Evolutionary conservation across 2,888 invertebrate genomes (phyloP), one percentile per base, ranked within the genome.

Genomic region (Harpalus rubripes): DNA sequence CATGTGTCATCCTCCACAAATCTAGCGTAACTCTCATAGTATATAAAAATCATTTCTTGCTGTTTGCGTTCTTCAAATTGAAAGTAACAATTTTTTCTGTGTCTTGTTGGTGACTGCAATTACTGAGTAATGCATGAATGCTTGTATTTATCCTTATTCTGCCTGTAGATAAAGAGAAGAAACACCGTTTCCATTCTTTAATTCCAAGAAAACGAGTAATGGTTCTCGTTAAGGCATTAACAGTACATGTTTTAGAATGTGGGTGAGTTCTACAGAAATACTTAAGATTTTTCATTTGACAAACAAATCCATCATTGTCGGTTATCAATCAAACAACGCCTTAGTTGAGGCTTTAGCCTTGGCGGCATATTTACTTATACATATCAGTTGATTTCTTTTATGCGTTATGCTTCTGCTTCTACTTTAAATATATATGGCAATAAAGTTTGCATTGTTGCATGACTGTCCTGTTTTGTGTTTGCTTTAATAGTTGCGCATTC

Each of bases 381-480:
- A 68, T 2, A 59, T 83, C 78, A 5, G 32, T 32, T 32, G 5
- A 32, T 4, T 32, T 32, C 32, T 84, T 84, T 84, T 78, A 59
- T 82, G 32, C 82, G 72, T 82, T 82, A 74, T 82, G 15, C 59
- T 56, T 85, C 58, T 79, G 1, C 79, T 68, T 80, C 80, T 85
- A 41, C 79, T 59, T 85, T 80, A 85, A 85, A 85, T 80, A 85
- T 85, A 80, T 85, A 85, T 85, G 68, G 80, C 85, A 72, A 85
- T 85, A 85, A 78, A 80, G 79, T 84, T 84, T 84, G 72, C 79
- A 85, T 80, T 80, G 80, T 85, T 85, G 85, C 85, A 85, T 85
- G 85, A 80, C 85, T 41, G 72, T 58, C 39, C 68, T 68, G 80
- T 85, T 80, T 58, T 58, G 59, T 68, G 80, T 85, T 72, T 80